A percentile compares a stretch with the other conserved stretches of the same genome.
phyloP scores from a whole-genome alignment of 2,797 vertebrate genomes.

The Pseudocheirus occidentalis region DNA sequence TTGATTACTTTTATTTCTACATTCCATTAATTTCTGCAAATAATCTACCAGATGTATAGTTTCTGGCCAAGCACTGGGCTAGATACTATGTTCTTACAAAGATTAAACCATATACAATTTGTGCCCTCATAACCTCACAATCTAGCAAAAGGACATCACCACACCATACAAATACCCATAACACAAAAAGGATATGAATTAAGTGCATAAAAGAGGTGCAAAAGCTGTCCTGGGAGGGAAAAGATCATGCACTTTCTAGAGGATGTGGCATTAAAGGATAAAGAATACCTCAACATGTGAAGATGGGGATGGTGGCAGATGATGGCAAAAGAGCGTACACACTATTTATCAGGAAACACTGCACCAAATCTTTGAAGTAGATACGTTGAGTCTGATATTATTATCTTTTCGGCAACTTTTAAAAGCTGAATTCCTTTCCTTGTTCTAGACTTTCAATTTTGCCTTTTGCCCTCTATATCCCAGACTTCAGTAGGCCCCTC shows the following conservation, averaged over 20 bases:
- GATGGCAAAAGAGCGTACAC: background rate
- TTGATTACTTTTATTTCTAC: background rate
- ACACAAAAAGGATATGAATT: background rate
- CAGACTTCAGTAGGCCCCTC: background rate
- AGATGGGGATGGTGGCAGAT: background rate
- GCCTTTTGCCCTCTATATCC: background rate
- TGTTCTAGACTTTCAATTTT: background rate
- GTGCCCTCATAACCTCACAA: background rate
- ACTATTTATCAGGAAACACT: background rate
- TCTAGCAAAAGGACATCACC: background rate
- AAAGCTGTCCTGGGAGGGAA: background rate
- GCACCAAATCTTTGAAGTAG: background rate
- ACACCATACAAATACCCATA: background rate
- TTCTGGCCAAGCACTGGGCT: background rate
- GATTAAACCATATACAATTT: background rate
- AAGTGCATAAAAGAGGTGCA: background rate
- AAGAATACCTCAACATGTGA: background rate
- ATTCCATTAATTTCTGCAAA: background rate
- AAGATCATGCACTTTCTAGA: background rate
- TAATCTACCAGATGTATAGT: background rate
- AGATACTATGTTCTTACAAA: background rate
- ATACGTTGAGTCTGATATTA: background rate
- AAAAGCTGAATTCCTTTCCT: background rate
- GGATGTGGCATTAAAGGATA: background rate
- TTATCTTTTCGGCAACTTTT: background rate